Base-by-base conservation (phyloP, 2,888 invertebrate genomes). In the Oscheius sp. region DNA sequence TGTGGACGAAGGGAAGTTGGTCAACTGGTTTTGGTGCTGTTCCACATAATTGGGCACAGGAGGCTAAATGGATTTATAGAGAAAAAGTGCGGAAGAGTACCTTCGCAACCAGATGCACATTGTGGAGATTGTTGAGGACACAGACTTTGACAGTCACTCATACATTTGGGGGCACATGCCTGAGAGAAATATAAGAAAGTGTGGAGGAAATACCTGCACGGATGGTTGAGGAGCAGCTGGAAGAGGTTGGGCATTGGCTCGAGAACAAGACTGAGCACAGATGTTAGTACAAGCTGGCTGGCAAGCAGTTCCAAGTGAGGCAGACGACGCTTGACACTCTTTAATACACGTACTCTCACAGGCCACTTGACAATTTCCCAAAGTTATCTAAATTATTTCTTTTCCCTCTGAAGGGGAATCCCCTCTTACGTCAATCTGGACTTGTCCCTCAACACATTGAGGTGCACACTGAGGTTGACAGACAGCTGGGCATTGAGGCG, bases 111-210 rank as follows among this genome's bases (percentile, higher is more conserved):
- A 64, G 77, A 72, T 27, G 72, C 63, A 25, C 81, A 81, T 52
- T 79, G 78, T 13, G 76, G 71, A 9, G 81, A 73, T 29, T 77
- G 69, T 21, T 43, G 68, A 41, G 79, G 79, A 70, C 81, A 81
- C 59, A 81, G 66, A 61, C 70, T 73, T 53, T 76, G 74, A 58
- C 81, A 81, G 55, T 81, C 81, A 35, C 64, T 64, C 71, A 78
- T 77, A 64, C 81, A 81, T 56, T 81, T 81, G 46, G 81, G 81
- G 29, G 77, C 76, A 70, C 81, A 81, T 13, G 74, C 52, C 63
- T 74, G 70, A 18, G 12, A 16, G 27, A 5, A 13, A 5, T 7
- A 3, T 41, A 1, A 45, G 2, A 46, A 43, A 45, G 61, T 29
- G 5, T 16, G 27, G 41, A 18, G 55, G n/a, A 55, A 55, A 56